Evolutionary conservation across 2,113 vertebrate species (phyloP).

Genomic region (Entomyzon cyanotis): DNA sequence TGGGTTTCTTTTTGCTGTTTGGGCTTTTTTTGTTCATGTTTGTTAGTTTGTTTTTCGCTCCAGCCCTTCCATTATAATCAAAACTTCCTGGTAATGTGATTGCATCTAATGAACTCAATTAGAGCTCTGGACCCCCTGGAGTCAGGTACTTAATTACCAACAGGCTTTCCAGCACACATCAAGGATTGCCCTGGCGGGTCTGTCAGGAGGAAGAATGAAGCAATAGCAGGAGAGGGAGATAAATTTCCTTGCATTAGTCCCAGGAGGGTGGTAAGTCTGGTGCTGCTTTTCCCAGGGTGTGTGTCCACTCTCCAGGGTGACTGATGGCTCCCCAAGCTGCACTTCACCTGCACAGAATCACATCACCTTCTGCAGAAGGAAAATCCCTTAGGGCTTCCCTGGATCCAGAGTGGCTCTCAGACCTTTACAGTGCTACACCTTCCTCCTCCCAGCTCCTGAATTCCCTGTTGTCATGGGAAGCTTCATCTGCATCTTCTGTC

Average conservation of each 20-base stretch:
- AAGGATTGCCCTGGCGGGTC: neutral
- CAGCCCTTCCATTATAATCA: neutral
- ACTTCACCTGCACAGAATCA: neutral
- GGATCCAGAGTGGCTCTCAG: neutral
- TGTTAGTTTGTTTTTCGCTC: neutral
- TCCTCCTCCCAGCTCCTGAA: neutral
- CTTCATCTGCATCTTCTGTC: neutral
- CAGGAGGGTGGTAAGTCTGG: neutral
- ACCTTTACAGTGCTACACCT: fast-evolving
- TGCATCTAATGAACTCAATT: neutral
- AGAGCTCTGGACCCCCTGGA: neutral
- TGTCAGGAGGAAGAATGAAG: neutral
- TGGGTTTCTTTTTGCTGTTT: neutral
- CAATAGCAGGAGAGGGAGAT: neutral
- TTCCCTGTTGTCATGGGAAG: fast-evolving
- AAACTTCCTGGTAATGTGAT: neutral
- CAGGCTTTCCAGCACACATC: neutral
- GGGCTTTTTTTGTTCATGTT: fast-evolving
- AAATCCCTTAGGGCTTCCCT: neutral
- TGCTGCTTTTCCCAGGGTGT: neutral
- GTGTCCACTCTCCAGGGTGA: fast-evolving
- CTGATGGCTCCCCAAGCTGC: neutral
- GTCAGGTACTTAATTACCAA: neutral
- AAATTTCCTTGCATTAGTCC: neutral
- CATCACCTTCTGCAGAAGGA: neutral